These are phyloP conservation scores for Calameuta pallipes DNA, from an alignment of 2,888 invertebrate species.

Conservation along the genomic window DNA sequence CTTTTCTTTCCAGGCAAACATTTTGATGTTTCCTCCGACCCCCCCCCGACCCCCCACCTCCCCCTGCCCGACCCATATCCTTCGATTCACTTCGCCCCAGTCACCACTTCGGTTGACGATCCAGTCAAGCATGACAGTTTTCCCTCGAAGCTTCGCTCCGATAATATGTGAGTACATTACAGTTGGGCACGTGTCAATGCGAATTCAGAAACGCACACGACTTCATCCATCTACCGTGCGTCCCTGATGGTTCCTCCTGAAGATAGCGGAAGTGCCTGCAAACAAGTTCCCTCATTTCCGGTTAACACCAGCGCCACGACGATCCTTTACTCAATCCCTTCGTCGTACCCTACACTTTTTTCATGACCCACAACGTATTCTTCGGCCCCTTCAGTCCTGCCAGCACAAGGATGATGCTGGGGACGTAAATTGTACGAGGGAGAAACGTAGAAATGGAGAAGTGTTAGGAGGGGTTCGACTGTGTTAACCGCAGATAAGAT, in stretches of 20 bases:
- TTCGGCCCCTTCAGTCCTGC: conserved; percentile 13
- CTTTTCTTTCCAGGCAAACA: no score
- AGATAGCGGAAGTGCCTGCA: not conserved
- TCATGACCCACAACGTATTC: conserved; percentile 12
- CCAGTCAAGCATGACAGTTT: no score
- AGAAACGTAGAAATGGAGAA: not conserved
- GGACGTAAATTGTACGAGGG: not conserved
- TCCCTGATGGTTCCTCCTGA: no score
- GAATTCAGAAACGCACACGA: no score
- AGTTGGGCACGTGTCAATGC: conserved; percentile 3
- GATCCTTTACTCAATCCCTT: no score
- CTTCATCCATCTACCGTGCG: not conserved
- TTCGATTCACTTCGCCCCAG: conserved; percentile 2
- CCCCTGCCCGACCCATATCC: conserved; percentile 8
- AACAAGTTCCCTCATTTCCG: conserved; percentile 26
- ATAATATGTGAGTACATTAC: conserved; percentile 18
- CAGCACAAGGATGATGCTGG: conserved; percentile 10
- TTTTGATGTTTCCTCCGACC: not conserved
- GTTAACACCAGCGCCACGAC: conserved; percentile 8
- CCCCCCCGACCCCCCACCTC: not conserved
- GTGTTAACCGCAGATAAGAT: conserved; percentile 23
- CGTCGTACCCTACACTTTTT: not conserved
- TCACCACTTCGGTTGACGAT: no score
- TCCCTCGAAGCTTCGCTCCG: conserved; percentile 4
- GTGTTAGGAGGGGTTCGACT: conserved; percentile 23